Percentiles rank a stretch among this genome's conserved stretches.
Evolutionary conservation across 2,888 invertebrate genomes (phyloP).

Genomic region (Thereva unica): DNA sequence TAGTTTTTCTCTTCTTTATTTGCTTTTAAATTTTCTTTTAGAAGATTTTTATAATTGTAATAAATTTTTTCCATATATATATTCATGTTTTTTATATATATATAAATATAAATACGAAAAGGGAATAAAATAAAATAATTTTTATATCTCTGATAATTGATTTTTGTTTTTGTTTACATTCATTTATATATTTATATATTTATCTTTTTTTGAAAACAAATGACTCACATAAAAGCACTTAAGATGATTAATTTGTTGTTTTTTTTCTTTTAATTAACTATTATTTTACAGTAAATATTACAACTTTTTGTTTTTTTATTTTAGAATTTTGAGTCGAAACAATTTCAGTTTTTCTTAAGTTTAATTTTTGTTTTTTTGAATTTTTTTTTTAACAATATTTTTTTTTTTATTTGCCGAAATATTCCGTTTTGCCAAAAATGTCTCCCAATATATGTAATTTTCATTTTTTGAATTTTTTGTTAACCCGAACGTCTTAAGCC

Average conservation of each 20-base stretch:
- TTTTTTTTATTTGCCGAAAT: constrained; percentile 22
- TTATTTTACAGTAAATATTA: constrained; percentile 25
- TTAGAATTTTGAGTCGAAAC: constrained; percentile 40
- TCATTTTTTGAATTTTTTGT: constrained; percentile 7
- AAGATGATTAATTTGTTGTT: constrained; percentile 28
- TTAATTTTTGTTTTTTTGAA: constrained; percentile 11
- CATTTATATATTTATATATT: too few species aligned
- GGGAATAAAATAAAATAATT: too few species aligned
- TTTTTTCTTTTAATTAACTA: constrained; percentile 7
- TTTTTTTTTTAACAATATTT: constrained; percentile 17
- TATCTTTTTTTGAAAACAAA: too few species aligned
- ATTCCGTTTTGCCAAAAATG: constrained; percentile 2
- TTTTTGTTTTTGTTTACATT: too few species aligned
- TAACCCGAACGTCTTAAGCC: background rate
- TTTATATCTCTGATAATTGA: too few species aligned
- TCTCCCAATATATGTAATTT: background rate
- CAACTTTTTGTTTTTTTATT: constrained; percentile 24
- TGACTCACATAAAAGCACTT: constrained; percentile 20
- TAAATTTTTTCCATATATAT: too few species aligned
- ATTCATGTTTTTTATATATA: too few species aligned
- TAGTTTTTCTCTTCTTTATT: constrained; percentile 19
- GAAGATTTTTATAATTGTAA: too few species aligned
- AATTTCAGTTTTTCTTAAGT: background rate
- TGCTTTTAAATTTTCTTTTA: constrained; percentile 21
- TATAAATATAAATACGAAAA: too few species aligned